Evolutionary conservation across 2,113 vertebrate species (phyloP).

Genomic region (Cyphomyrus discorhynchus): DNA sequence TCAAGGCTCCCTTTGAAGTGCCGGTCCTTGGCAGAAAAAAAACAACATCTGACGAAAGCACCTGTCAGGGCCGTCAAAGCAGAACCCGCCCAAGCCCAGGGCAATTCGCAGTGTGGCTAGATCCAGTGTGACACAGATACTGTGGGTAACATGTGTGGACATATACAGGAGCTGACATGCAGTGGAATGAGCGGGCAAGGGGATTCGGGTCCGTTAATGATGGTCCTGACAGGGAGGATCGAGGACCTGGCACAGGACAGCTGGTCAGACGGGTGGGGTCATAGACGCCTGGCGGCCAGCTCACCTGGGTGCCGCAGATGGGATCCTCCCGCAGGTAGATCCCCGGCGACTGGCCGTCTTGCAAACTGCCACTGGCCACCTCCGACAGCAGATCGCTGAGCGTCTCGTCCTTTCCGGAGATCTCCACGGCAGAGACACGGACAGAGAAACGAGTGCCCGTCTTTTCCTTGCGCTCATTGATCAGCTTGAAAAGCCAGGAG

Average conservation of each 20-base stretch:
- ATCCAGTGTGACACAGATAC: constrained; percentile 32
- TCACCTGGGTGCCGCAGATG: constrained; percentile 85
- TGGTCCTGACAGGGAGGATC: constrained; percentile 31
- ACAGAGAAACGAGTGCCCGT: constrained; percentile 87
- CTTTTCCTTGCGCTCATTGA: constrained; percentile 88
- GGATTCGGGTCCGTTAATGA: constrained; percentile 39
- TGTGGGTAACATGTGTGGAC: constrained; percentile 48
- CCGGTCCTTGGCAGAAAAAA: constrained; percentile 46
- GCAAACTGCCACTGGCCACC: constrained; percentile 71
- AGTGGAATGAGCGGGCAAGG: constrained; percentile 50
- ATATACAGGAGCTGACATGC: constrained; percentile 51
- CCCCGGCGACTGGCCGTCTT: constrained; percentile 80
- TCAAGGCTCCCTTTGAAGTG: constrained; percentile 57
- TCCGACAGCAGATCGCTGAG: constrained; percentile 85
- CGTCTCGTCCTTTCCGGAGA: constrained; percentile 89
- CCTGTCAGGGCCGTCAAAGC: constrained; percentile 60
- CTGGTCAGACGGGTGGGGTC: not conserved
- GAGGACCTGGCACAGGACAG: not conserved
- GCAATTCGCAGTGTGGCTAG: constrained; percentile 38
- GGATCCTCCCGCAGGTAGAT: constrained; percentile 87
- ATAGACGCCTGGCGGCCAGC: not conserved
- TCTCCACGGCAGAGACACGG: constrained; percentile 90
- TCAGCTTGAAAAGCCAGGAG: constrained; percentile 93
- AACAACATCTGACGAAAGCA: constrained; percentile 63
- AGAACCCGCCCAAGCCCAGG: constrained; percentile 26